Evolutionary conservation across 2,888 invertebrate species (phyloP).

Genomic region (Girardia tigrina): DNA sequence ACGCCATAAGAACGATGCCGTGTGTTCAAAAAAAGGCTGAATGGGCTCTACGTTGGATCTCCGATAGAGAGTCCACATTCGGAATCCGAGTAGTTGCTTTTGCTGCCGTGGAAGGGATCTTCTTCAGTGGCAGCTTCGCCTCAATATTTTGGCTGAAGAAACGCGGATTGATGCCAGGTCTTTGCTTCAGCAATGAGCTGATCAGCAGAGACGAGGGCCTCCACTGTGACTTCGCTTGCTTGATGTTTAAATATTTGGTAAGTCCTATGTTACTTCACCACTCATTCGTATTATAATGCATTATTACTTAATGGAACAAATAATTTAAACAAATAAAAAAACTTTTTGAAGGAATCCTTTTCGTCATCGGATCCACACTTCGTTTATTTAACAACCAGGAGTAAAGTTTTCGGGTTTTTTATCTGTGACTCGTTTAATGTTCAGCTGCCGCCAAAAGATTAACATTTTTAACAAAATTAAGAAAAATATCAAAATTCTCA

Average conservation of each 20-base stretch:
- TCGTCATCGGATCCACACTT: no score
- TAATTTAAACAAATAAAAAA: no score
- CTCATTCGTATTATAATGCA: no score
- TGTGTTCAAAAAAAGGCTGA: constrained; percentile 92
- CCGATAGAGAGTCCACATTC: constrained; percentile 68
- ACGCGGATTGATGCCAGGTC: constrained; percentile 89
- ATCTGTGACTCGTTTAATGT: no score
- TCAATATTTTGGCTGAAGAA: constrained; percentile 98
- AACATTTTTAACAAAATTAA: no score
- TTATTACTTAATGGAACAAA: no score
- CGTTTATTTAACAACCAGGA: no score
- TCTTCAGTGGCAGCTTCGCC: constrained; percentile 96
- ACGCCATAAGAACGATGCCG: constrained; percentile 88
- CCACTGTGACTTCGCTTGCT: constrained; percentile 94
- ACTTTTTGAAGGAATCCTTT: no score
- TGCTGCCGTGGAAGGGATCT: constrained; percentile 96
- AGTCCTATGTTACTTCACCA: no score
- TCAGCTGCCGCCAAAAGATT: no score
- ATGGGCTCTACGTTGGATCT: constrained; percentile 93
- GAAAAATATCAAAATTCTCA: no score
- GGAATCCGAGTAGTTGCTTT: constrained; percentile 89
- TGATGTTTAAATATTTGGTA: constrained; percentile 81
- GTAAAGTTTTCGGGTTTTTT: no score
- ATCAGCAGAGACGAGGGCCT: constrained; percentile 87
- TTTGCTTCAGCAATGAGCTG: constrained; percentile 94